Conservation (phyloP, 1,140 invertebrate genomes). For the Penaeus vannamei region DNA sequence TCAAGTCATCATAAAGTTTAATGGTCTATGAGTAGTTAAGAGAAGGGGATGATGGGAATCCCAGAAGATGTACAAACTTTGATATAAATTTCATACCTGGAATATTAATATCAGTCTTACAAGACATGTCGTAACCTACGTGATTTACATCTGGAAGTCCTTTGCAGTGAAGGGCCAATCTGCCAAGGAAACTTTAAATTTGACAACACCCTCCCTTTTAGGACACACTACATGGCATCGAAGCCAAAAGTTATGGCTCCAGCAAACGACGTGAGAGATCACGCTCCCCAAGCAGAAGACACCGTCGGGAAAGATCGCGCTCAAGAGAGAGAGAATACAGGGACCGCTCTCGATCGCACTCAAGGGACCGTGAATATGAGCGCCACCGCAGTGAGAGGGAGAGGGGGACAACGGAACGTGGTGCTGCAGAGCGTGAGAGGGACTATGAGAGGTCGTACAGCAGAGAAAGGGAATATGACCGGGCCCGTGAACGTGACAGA, state of each 20-base stretch:
- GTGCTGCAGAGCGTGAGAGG: constrained; percentile 71
- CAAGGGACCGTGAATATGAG: constrained; percentile 81
- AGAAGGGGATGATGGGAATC: no score
- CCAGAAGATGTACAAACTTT: no score
- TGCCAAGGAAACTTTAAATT: neutral
- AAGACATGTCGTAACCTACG: no score
- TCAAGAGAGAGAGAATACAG: constrained; percentile 70
- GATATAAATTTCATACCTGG: no score
- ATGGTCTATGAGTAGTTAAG: no score
- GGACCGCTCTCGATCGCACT: constrained; percentile 77
- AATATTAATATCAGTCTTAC: no score
- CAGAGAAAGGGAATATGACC: constrained; percentile 75
- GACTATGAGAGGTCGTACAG: constrained; percentile 80
- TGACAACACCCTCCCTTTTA: constrained; percentile 71
- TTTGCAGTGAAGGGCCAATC: no score
- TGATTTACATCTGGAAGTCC: no score
- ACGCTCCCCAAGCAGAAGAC: constrained; percentile 70
- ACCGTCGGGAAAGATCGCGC: constrained; percentile 71
- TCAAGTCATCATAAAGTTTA: no score
- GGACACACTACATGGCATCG: constrained; percentile 97
- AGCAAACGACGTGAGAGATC: constrained; percentile 74
- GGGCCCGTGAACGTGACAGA: constrained; percentile 72
- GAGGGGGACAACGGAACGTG: constrained; percentile 75
- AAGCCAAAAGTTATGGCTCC: constrained; percentile 93
- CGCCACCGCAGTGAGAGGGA: constrained; percentile 77